Evolutionary conservation across 2,113 vertebrate species (phyloP).

Genomic region (Hirundichthys speculiger): DNA sequence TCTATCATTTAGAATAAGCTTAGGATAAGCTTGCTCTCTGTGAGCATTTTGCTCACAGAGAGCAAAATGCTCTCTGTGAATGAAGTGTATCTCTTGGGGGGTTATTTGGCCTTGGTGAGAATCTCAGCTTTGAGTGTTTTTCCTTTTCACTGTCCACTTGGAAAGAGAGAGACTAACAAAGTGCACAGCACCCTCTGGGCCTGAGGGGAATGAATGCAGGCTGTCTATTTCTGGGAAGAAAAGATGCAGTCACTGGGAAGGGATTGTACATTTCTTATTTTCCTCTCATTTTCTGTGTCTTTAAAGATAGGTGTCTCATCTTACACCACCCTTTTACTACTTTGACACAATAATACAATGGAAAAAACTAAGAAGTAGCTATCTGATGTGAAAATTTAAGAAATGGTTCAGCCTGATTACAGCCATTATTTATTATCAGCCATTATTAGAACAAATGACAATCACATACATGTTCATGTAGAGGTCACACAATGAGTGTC

Average conservation of each 20-base stretch:
- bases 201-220: slow-evolving; percentile 6
- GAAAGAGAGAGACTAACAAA: slow-evolving; percentile 7
- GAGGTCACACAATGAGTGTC: too few relatives aligned
- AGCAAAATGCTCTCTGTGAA: slow-evolving; percentile 9
- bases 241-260: slow-evolving; percentile 17
- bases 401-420: slow-evolving; percentile 38
- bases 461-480: too few relatives aligned
- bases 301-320: slow-evolving; percentile 2
- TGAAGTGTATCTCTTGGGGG: neutral
- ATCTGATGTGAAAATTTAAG: neutral
- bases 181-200: neutral
- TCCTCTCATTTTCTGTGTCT: neutral
- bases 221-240: slow-evolving; percentile 8
- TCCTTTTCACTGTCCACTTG: slow-evolving; percentile 18
- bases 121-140: slow-evolving; percentile 20
- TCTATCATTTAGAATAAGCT: neutral
- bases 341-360: neutral
- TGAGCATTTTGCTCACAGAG: too few relatives aligned
- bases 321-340: neutral
- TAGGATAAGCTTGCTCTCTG: too few relatives aligned
- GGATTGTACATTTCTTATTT: slow-evolving; percentile 17
- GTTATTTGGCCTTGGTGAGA: slow-evolving; percentile 20
- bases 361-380: neutral
- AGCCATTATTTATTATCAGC: slow-evolving; percentile 31
- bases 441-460: too few relatives aligned